phyloP scores from a whole-genome alignment of 2,888 invertebrate species.

The Gryllus longicercus region DNA sequence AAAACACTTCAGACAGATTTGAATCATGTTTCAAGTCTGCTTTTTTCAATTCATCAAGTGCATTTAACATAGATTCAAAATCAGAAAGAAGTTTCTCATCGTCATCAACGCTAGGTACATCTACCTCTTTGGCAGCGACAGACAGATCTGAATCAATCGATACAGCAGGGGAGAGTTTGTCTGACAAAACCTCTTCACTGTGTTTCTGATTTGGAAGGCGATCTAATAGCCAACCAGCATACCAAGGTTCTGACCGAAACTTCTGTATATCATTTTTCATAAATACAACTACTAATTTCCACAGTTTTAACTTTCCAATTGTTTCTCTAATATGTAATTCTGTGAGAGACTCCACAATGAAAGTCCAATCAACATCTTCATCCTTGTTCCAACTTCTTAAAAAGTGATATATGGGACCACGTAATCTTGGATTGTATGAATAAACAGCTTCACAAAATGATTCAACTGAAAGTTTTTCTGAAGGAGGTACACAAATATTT shows the following conservation, averaged over 20 bases:
- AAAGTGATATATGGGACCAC: background rate
- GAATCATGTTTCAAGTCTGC: background rate
- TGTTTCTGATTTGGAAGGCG: background rate
- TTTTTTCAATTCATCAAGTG: background rate
- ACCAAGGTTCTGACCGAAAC: background rate
- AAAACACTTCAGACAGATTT: background rate
- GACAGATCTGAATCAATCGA: background rate
- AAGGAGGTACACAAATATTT: background rate
- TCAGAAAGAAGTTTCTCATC: background rate
- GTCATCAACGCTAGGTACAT: background rate
- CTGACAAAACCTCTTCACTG: too few relatives aligned
- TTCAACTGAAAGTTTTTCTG: background rate
- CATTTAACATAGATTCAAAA: conserved; percentile 10
- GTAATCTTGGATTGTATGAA: background rate
- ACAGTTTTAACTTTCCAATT: background rate
- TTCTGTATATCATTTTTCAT: background rate
- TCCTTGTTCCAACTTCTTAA: background rate
- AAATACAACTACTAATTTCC: background rate
- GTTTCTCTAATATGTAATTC: background rate
- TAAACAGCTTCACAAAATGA: conserved; percentile 2
- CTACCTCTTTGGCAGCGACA: background rate
- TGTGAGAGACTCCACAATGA: background rate
- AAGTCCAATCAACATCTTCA: background rate
- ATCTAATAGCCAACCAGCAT: background rate
- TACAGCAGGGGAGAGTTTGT: background rate